phyloP scores from a whole-genome alignment of 2,113 vertebrate species.

The Sapayoa aenigma region DNA sequence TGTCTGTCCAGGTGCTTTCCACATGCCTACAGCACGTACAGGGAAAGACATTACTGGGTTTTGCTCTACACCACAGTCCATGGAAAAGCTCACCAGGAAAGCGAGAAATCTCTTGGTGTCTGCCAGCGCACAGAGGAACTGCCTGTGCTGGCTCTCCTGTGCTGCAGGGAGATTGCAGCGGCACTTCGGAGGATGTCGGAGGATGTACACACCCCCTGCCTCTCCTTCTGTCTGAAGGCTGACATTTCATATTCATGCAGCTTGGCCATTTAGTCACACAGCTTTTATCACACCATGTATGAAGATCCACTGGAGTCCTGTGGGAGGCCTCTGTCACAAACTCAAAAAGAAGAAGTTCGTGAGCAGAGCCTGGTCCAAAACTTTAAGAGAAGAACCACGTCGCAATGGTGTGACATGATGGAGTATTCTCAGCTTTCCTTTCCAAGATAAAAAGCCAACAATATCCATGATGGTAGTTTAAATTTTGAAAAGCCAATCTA shows the following conservation, averaged over 20 bases:
- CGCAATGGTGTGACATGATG: not conserved
- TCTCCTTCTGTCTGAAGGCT: not conserved
- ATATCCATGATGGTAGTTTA: not conserved
- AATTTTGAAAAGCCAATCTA: not conserved
- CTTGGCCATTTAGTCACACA: not conserved
- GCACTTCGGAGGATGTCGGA: not conserved
- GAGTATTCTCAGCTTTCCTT: not conserved
- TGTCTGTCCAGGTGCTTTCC: not conserved
- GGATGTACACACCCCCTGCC: not conserved
- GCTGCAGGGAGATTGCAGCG: not conserved
- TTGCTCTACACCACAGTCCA: not conserved
- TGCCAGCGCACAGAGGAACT: not conserved
- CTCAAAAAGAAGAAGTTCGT: not conserved
- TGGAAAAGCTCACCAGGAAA: not conserved
- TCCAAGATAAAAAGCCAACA: not conserved
- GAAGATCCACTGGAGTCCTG: not conserved
- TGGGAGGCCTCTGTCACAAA: rapidly evolving
- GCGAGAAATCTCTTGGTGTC: not conserved
- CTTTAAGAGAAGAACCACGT: not conserved
- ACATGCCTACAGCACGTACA: not conserved
- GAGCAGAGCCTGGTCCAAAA: not conserved
- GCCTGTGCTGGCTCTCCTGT: not conserved
- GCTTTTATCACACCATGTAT: not conserved
- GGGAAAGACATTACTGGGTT: not conserved
- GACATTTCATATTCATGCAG: not conserved